These are phyloP conservation scores for Murina feae DNA, from an alignment of 2,113 vertebrate genomes.

Conservation along the genomic window DNA sequence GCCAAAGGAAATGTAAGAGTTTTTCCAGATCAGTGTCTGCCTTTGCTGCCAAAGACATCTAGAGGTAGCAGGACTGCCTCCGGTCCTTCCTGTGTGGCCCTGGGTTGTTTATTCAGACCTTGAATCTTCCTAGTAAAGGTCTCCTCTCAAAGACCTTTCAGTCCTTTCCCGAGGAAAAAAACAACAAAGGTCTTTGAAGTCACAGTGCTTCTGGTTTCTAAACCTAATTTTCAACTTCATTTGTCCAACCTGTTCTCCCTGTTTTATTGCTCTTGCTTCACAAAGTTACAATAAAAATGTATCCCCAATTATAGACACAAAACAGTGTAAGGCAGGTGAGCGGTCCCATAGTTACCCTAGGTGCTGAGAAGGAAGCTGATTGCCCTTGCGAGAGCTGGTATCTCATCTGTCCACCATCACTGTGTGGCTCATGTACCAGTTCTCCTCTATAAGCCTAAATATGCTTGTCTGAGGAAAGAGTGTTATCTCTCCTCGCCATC, in stretches of 20 bases:
- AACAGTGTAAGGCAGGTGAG: neutral
- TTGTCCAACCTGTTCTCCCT: constrained; percentile 43
- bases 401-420: neutral
- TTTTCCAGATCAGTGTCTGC: neutral
- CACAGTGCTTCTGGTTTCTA: constrained; percentile 20
- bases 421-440: neutral
- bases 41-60: neutral
- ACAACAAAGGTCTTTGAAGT: neutral
- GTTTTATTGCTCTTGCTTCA: constrained; percentile 19
- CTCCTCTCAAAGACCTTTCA: neutral
- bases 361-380: neutral
- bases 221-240: constrained; percentile 24
- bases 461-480: neutral
- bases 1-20: neutral
- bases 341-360: neutral
- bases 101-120: neutral
- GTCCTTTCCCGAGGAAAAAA: neutral
- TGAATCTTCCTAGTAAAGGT: neutral
- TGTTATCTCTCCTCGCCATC: neutral
- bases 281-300: neutral
- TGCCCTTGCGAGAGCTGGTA: neutral
- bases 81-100: neutral
- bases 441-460: neutral
- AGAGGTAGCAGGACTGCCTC: neutral
- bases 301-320: neutral